These are phyloP conservation scores for Conops quadrifasciatus DNA, from an alignment of 2,888 invertebrate species.

Conservation along the genomic window DNA sequence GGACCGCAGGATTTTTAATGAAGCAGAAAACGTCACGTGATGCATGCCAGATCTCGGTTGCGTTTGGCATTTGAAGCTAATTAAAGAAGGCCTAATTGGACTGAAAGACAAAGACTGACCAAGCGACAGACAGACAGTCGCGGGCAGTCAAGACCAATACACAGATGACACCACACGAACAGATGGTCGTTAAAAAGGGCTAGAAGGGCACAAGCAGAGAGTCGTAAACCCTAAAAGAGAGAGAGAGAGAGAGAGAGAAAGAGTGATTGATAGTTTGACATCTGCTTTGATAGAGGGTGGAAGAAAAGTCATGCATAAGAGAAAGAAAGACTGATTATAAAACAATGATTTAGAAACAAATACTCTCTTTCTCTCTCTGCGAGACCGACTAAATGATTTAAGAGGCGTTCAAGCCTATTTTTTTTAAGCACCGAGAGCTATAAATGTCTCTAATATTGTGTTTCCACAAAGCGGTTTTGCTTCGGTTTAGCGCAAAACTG, in stretches of 20 bases:
- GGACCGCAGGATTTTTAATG: conserved; percentile 36
- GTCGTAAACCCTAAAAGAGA: background rate
- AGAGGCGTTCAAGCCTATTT: too few species aligned
- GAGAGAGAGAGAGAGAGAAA: background rate
- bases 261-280: background rate
- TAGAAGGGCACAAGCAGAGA: background rate
- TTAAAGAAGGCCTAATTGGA: conserved; percentile 53
- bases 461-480: too few species aligned
- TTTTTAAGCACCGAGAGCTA: too few species aligned
- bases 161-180: too few species aligned
- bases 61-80: conserved; percentile 50
- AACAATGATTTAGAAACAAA: too few species aligned
- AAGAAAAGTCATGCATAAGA: background rate
- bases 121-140: background rate
- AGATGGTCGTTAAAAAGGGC: background rate
- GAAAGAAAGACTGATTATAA: background rate
- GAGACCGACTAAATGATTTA: too few species aligned
- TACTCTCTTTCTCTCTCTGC: too few species aligned
- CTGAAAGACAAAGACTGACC: conserved; percentile 4
- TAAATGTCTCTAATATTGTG: too few species aligned
- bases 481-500: too few species aligned
- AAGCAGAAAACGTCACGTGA: conserved; percentile 32
- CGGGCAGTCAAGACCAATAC: background rate
- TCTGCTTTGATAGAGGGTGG: background rate
- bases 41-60: conserved; percentile 7